Conservation (phyloP, 2,888 invertebrate species). For the Brachypalpus laphriformis region DNA sequence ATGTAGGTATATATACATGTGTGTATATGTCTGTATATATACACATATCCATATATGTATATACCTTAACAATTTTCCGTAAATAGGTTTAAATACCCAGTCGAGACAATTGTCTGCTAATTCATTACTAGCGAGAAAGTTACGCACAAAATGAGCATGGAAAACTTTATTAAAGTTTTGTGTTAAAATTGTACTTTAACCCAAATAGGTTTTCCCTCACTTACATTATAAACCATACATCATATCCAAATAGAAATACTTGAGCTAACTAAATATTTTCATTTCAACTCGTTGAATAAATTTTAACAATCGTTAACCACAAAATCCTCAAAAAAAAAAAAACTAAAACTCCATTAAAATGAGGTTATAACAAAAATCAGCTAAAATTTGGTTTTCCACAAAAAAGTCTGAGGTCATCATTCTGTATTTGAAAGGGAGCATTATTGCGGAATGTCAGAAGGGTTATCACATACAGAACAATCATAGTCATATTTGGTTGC, state of each 20-base stretch:
- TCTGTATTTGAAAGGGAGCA: constrained; percentile 8
- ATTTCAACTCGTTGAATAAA: constrained; percentile 11
- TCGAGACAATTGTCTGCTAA: too few species aligned
- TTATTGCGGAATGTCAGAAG: constrained; percentile 25
- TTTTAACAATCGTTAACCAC: not conserved
- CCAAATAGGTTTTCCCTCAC: too few species aligned
- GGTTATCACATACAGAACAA: not conserved
- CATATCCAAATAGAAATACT: not conserved
- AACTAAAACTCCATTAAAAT: constrained; percentile 2
- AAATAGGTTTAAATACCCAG: too few species aligned
- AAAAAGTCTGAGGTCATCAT: constrained; percentile 43
- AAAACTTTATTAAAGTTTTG: not conserved
- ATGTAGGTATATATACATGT: too few species aligned
- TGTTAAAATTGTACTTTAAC: not conserved
- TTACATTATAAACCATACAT: not conserved
- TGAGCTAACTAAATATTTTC: constrained; percentile 13
- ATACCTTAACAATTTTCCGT: too few species aligned
- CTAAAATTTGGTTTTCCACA: constrained; percentile 19
- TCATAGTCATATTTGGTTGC: not conserved
- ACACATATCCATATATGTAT: too few species aligned
- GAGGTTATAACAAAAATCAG: not conserved
- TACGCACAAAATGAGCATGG: too few species aligned
- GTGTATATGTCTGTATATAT: too few species aligned
- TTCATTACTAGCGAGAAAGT: too few species aligned
- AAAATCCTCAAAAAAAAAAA: constrained; percentile 8